Percentiles rank a stretch among this genome's conserved stretches.
These are phyloP conservation scores for Bombyx mandarina DNA, from an alignment of 1,140 invertebrate genomes.

Conservation along the genomic window DNA sequence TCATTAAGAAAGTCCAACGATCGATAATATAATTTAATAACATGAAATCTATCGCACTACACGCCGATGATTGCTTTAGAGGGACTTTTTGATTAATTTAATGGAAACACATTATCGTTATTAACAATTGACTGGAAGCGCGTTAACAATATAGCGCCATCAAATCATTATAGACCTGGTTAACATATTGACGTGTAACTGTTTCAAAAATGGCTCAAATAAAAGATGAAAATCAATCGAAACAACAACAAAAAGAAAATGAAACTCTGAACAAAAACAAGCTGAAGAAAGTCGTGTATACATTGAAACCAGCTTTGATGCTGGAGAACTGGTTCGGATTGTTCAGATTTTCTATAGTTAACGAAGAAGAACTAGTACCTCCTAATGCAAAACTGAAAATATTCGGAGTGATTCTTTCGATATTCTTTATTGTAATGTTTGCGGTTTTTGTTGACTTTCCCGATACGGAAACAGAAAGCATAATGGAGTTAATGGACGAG, in stretches of 20 bases:
- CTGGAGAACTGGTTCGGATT: constrained; percentile 35
- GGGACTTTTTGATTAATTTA: constrained; percentile 1
- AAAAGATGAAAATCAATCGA: not conserved
- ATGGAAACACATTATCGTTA: constrained; percentile 1
- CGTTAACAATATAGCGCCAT: no score
- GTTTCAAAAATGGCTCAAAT: not conserved
- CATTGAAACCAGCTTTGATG: constrained; percentile 21
- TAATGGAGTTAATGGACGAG: constrained; percentile 21
- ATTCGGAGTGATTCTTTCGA: constrained; percentile 12
- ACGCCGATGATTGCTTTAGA: no score
- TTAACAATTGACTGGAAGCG: no score
- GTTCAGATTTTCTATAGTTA: constrained; percentile 21
- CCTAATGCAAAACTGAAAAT: constrained; percentile 24
- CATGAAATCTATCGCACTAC: no score
- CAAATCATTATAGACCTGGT: no score
- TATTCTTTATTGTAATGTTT: constrained; percentile 12
- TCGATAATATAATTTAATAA: no score
- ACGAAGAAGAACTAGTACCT: constrained; percentile 12
- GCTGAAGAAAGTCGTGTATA: constrained; percentile 10
- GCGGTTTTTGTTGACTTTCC: constrained; percentile 7
- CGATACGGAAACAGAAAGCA: constrained; percentile 1
- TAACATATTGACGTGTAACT: no score
- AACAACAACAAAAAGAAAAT: constrained; percentile 4
- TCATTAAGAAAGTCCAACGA: no score
- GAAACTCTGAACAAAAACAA: constrained; percentile 8